Percentiles rank a stretch among this genome's conserved stretches.
These are phyloP conservation scores for Agrilus biguttatus DNA, from an alignment of 2,888 invertebrate genomes.

Conservation along the genomic window DNA sequence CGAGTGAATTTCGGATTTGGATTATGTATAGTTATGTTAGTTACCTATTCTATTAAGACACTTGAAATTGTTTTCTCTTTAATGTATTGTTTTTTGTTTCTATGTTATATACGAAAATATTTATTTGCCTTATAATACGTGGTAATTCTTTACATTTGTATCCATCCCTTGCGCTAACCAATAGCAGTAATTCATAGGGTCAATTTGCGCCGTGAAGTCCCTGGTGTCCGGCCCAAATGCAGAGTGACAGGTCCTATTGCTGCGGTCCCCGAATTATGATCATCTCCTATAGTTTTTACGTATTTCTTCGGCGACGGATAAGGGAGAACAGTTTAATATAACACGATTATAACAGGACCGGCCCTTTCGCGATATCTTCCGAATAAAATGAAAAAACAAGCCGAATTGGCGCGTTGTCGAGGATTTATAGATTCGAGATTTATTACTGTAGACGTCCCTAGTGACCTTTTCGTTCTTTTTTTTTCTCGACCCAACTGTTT, in stretches of 20 bases:
- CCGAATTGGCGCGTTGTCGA: slow-evolving; percentile 21
- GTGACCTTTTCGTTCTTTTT: slow-evolving; percentile 24
- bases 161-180: slow-evolving; percentile 8
- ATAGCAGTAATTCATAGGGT: slow-evolving; percentile 26
- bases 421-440: slow-evolving; percentile 23
- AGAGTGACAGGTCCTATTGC: slow-evolving; percentile 8
- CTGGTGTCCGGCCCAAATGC: slow-evolving; percentile 8
- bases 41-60: too few relatives aligned
- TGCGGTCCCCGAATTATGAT: slow-evolving; percentile 13
- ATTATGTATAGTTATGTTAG: too few relatives aligned
- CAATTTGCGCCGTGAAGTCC: slow-evolving; percentile 21
- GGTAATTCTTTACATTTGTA: too few relatives aligned
- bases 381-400: slow-evolving; percentile 30
- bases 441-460: slow-evolving; percentile 19
- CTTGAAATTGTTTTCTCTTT: too few relatives aligned
- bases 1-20: too few relatives aligned
- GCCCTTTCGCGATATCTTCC: slow-evolving; percentile 25
- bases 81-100: too few relatives aligned
- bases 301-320: slow-evolving; percentile 17
- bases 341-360: slow-evolving; percentile 28
- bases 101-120: too few relatives aligned
- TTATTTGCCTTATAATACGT: too few relatives aligned
- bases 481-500: too few relatives aligned
- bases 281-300: slow-evolving; percentile 14
- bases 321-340: slow-evolving; percentile 24